Base-by-base conservation (phyloP, 2,113 vertebrate species). In the Labrus mixtus region DNA sequence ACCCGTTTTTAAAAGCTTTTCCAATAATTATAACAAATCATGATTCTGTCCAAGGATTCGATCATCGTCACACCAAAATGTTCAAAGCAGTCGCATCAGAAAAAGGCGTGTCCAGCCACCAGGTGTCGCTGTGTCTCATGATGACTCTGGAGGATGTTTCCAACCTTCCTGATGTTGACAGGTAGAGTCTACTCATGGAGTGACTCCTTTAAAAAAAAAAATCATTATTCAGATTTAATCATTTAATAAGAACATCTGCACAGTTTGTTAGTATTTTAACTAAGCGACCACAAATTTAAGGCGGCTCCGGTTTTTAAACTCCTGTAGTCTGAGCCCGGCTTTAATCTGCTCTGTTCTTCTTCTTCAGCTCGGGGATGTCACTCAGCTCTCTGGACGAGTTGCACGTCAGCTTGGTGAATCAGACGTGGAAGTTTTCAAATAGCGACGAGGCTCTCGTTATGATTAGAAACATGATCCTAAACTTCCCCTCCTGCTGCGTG, bases 401-500 rank as follows among this genome's bases (percentile, higher is more conserved):
- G 0, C 90, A 94, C 54, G 2, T 80, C 8, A 58, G 57, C 19
- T 72, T 94, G 67, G 87, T 95, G 43, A 92, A 72, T 73, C 69
- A 59, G 20, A 85, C 25, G 0, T 94, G 92, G 91, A 94, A 89
- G 81, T 94, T 89, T 79, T 85, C 81, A 10, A 22, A 45, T 3
- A 65, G 0, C 0, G 39, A 81, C 16, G 57, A 23, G 1, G 37
- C 86, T 10, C 10, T n/a, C 9, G 4, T 10, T 13, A 75, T 88
- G 74, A 89, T 94, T 68, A 70, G 13, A 22, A 73, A 81, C 53
- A 82, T 92, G 77, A 83, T 92, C 16, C 6, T 50, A 2, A 78
- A 91, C 72, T 93, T 88, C 63, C 93, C 92, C 1, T 92, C 90
- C 4, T 90, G 79, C 66, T 94, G 92, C 17, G 63, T 94, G 43